Percentiles rank a stretch among this genome's conserved stretches.
Evolutionary conservation across 2,888 invertebrate species (phyloP).

Genomic region (Limnephilus auricula): DNA sequence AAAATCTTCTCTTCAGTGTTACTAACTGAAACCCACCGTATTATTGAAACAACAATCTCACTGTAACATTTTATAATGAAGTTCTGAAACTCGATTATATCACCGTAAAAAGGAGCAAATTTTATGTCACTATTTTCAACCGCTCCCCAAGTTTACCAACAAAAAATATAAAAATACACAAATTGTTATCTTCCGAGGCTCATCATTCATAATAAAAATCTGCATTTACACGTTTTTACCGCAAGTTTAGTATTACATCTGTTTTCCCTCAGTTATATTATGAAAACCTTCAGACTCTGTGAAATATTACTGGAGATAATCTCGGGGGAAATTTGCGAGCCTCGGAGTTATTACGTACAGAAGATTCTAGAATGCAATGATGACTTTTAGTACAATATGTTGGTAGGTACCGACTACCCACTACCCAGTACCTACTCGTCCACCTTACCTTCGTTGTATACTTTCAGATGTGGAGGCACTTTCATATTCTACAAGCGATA

Average conservation of each 20-base stretch:
- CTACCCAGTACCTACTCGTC: neutral
- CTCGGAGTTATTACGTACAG: conserved; percentile 2
- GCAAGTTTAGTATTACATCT: neutral
- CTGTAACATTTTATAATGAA: neutral
- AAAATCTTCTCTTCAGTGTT: neutral
- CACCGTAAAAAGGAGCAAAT: neutral
- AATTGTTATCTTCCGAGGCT: neutral
- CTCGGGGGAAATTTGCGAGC: conserved; percentile 21
- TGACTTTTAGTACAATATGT: neutral
- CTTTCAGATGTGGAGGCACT: neutral
- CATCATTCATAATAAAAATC: neutral
- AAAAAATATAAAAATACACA: neutral
- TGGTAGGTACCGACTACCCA: neutral
- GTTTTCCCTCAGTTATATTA: neutral
- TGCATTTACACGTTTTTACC: neutral
- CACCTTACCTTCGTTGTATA: neutral
- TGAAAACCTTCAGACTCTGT: neutral
- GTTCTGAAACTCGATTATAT: neutral
- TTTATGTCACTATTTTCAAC: neutral
- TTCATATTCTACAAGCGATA: neutral
- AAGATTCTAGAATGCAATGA: neutral
- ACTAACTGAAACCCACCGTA: neutral
- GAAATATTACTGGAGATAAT: conserved; percentile 10
- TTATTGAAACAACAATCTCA: neutral
- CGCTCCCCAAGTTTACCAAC: neutral